Evolutionary conservation across 2,113 vertebrate species (phyloP).

Genomic region (Sapayoa aenigma): DNA sequence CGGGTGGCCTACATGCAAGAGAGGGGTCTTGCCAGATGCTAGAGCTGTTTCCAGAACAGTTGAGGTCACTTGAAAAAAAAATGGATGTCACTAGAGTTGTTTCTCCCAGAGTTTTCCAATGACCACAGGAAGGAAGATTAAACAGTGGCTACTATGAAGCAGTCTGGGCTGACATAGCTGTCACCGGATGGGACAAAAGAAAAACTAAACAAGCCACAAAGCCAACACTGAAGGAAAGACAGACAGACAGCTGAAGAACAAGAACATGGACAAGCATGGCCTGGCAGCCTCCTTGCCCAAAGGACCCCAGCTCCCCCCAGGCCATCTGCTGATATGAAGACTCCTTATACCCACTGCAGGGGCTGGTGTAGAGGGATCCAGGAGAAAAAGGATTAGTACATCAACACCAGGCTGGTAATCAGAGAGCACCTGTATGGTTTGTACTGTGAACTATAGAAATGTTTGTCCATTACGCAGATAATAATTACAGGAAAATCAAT

Average conservation of each 20-base stretch:
- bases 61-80: neutral
- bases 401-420: neutral
- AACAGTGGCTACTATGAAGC: neutral
- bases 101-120: neutral
- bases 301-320: neutral
- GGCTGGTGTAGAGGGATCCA: constrained; percentile 24
- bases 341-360: constrained; percentile 64
- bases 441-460: neutral
- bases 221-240: neutral
- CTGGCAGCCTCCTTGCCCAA: neutral
- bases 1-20: neutral
- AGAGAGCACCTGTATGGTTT: neutral
- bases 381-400: constrained; percentile 39
- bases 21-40: neutral
- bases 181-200: neutral
- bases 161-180: neutral
- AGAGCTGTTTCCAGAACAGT: neutral
- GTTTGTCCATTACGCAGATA: neutral
- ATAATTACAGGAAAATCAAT: neutral
- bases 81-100: neutral
- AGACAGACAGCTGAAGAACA: neutral
- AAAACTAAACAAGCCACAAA: constrained; percentile 7
- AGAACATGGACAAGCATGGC: neutral
- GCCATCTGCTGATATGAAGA: constrained; percentile 23
- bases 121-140: neutral